These are phyloP conservation scores for Anolis carolinensis DNA, from an alignment of 2,113 vertebrate genomes.

Conservation along the genomic window DNA sequence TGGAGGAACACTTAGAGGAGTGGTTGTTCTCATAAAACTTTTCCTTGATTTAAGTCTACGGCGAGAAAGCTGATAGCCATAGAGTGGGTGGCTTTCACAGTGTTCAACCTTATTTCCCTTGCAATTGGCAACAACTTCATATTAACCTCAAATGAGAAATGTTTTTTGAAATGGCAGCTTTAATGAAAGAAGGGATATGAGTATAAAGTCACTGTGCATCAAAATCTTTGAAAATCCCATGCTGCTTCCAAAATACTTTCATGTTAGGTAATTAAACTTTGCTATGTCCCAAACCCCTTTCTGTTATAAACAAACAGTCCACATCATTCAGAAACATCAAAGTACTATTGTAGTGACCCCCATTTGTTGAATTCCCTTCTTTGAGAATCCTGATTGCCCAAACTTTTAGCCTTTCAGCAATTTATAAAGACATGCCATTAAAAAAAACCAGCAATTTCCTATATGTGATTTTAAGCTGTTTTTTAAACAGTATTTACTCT, in stretches of 20 bases:
- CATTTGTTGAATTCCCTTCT: not conserved
- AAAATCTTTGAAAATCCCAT: not conserved
- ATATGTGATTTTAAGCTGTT: not conserved
- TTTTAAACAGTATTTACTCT: not conserved
- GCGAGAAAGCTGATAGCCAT: too few species aligned
- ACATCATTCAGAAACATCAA: too few species aligned
- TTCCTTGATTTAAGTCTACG: too few species aligned
- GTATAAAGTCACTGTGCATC: not conserved
- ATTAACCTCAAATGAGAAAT: not conserved
- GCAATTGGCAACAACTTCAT: too few species aligned
- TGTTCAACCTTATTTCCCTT: too few species aligned
- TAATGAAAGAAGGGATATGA: not conserved
- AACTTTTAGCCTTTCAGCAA: not conserved
- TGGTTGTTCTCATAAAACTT: too few species aligned
- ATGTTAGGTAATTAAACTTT: not conserved
- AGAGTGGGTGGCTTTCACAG: too few species aligned
- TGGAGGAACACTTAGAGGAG: too few species aligned
- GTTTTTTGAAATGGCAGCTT: not conserved
- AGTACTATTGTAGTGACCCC: too few species aligned
- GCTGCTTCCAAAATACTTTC: not conserved
- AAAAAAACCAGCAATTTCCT: not conserved
- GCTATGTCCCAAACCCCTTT: not conserved
- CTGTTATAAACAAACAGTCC: too few species aligned
- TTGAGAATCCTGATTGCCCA: not conserved
- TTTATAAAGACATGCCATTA: not conserved